Evolutionary conservation across 2,113 vertebrate species (phyloP).

Genomic region (Trichechus manatus): DNA sequence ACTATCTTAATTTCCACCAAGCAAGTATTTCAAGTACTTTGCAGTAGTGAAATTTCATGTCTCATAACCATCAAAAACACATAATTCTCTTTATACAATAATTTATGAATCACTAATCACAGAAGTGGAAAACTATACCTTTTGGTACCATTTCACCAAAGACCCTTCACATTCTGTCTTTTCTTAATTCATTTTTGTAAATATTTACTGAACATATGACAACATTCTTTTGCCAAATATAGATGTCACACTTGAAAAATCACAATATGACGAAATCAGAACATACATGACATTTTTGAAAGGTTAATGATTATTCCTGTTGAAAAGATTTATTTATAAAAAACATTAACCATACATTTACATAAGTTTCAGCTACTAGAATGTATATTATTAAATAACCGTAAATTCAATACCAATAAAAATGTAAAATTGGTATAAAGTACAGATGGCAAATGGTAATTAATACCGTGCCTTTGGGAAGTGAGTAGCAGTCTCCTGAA

Average conservation of each 20-base stretch:
- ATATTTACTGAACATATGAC: neutral
- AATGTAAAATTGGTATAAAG: neutral
- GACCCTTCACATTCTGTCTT: neutral
- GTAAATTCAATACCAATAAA: neutral
- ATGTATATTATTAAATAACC: neutral
- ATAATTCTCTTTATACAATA: constrained; percentile 6
- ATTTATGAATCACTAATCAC: neutral
- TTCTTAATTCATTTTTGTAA: neutral
- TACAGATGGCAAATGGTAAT: neutral
- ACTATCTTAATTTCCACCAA: neutral
- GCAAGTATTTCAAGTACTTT: neutral
- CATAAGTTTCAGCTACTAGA: neutral
- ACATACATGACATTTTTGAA: neutral
- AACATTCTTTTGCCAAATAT: neutral
- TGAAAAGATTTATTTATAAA: neutral
- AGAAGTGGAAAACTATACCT: neutral
- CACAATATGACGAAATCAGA: neutral
- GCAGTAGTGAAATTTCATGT: neutral
- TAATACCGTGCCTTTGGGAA: neutral
- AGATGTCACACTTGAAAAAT: neutral
- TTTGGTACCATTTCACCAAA: neutral
- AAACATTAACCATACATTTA: neutral
- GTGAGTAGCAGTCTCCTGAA: neutral
- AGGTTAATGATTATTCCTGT: neutral
- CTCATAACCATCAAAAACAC: neutral